phyloP scores from a whole-genome alignment of 2,113 vertebrate genomes.

The Bujurquina vittata region DNA sequence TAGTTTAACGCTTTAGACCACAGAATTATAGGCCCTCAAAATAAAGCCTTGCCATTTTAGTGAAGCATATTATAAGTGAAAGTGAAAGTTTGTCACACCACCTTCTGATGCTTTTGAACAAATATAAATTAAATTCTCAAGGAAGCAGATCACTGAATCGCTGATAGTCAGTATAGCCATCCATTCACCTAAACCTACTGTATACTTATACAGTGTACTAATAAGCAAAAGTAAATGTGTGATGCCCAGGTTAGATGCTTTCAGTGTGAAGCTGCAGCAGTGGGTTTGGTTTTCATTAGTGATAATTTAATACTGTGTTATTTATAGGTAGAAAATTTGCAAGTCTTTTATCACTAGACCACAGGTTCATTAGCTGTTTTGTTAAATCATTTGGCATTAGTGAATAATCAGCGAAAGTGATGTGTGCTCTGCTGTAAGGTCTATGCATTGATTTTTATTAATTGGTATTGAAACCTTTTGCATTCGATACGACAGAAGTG shows the following conservation, averaged over 20 bases:
- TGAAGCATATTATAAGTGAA: not conserved
- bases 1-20: too few species aligned
- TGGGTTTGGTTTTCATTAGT: rapidly evolving
- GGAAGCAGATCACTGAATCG: not conserved
- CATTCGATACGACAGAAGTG: not conserved
- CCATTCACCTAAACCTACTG: not conserved
- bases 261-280: not conserved
- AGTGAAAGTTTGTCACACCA: not conserved
- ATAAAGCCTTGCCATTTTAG: not conserved
- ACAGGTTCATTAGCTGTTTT: not conserved
- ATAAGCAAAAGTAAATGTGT: not conserved
- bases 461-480: not conserved
- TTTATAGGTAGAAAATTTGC: not conserved
- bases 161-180: not conserved
- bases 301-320: not conserved
- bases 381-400: not conserved
- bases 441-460: not conserved
- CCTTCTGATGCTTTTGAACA: not conserved
- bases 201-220: too few species aligned
- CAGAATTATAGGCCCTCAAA: not conserved
- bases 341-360: not conserved
- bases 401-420: not conserved
- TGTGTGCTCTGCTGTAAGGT: not conserved
- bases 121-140: not conserved
- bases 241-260: not conserved